Percentiles rank a stretch among this genome's conserved stretches.
These are phyloP conservation scores for Phataginus tricuspis DNA, from an alignment of 2,797 vertebrate genomes.

Conservation along the genomic window DNA sequence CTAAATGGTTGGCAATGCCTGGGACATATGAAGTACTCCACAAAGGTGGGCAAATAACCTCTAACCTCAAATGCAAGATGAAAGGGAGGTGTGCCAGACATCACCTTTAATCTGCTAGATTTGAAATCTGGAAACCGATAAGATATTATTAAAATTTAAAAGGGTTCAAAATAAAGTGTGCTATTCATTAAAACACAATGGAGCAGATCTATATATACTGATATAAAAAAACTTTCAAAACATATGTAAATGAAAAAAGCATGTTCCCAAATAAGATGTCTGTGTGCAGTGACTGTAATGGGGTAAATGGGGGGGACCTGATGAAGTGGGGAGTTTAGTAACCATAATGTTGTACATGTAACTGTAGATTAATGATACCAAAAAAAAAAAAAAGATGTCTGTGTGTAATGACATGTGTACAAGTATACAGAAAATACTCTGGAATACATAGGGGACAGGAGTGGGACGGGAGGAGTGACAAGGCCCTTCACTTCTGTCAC, in stretches of 20 bases:
- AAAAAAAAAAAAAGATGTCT: background rate
- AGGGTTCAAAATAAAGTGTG: slow-evolving; percentile 14
- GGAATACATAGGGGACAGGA: background rate
- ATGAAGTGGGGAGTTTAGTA: too few species aligned
- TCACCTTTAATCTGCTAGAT: slow-evolving; percentile 67
- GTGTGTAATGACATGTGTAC: background rate
- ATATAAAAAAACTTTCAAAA: background rate
- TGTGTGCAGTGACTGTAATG: too few species aligned
- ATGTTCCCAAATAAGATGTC: background rate
- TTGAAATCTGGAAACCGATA: slow-evolving; percentile 64
- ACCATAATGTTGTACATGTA: too few species aligned
- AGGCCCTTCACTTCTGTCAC: background rate
- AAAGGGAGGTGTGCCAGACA: slow-evolving; percentile 50
- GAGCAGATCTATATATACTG: background rate
- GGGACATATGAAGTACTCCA: slow-evolving; percentile 52
- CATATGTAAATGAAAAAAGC: slow-evolving; percentile 17
- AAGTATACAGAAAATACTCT: background rate
- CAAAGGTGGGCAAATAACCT: slow-evolving; percentile 67
- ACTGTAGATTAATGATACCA: too few species aligned
- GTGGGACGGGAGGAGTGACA: background rate
- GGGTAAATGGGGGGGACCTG: too few species aligned
- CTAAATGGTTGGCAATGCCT: slow-evolving; percentile 49
- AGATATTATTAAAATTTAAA: slow-evolving; percentile 55
- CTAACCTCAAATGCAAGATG: slow-evolving; percentile 68
- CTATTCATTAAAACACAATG: slow-evolving; percentile 21